These are phyloP conservation scores for Pyrrhosoma nymphula DNA, from an alignment of 2,888 invertebrate species.

Conservation along the genomic window DNA sequence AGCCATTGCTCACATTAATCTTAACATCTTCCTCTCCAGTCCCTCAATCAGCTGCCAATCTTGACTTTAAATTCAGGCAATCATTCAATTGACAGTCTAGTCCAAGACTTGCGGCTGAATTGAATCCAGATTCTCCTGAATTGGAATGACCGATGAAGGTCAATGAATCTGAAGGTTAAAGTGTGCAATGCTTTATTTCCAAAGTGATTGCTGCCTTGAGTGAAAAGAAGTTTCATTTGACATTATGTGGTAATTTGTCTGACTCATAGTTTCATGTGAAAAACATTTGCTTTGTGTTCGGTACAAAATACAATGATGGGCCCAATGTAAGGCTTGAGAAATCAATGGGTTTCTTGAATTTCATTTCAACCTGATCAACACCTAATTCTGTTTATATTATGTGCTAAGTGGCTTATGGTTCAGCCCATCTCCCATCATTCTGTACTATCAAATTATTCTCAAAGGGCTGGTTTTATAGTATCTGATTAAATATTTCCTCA, in stretches of 20 bases:
- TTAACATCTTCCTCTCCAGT: not conserved
- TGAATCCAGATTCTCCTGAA: not conserved
- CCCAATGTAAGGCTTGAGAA: no score
- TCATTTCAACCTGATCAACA: no score
- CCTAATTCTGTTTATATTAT: no score
- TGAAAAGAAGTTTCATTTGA: not conserved
- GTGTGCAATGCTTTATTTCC: not conserved
- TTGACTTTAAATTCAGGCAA: not conserved
- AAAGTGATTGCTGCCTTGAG: not conserved
- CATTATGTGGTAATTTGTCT: not conserved
- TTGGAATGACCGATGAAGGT: not conserved
- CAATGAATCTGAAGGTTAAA: constrained; percentile 14
- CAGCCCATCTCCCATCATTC: no score
- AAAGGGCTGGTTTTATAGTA: no score
- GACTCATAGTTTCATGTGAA: no score
- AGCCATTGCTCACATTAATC: not conserved
- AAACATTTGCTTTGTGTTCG: no score
- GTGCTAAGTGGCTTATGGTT: no score
- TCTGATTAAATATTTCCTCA: no score
- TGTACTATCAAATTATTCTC: no score
- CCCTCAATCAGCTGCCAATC: constrained; percentile 9
- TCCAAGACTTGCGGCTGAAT: not conserved
- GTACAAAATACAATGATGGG: no score
- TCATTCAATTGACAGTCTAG: constrained; percentile 5
- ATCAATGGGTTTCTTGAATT: no score